These are phyloP conservation scores for Psammodynastes pulverulentus DNA, from an alignment of 2,113 vertebrate genomes.

Conservation along the genomic window DNA sequence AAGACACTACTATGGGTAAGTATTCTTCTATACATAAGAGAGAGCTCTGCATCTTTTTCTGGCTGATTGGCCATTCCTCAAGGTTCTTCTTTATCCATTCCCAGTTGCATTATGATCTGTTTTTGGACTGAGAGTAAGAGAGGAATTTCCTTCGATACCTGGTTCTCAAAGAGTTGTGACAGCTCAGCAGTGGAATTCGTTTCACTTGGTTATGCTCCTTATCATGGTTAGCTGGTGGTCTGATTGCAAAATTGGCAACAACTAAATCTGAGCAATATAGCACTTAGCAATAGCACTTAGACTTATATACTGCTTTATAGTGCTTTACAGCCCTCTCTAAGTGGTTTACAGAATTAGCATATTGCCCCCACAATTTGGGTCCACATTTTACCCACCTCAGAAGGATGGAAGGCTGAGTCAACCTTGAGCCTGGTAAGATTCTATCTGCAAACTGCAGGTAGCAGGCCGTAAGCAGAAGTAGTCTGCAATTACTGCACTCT, in stretches of 20 bases:
- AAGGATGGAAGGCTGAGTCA: too few relatives aligned
- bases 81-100: background rate
- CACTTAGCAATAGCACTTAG: too few relatives aligned
- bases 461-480: too few relatives aligned
- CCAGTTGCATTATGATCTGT: background rate
- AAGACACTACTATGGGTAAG: background rate
- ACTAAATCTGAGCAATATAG: background rate
- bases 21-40: background rate
- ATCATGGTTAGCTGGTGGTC: background rate
- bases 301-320: too few relatives aligned
- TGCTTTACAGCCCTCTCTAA: too few relatives aligned
- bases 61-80: background rate
- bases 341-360: too few relatives aligned
- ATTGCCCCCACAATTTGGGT: too few relatives aligned
- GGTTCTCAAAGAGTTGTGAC: background rate
- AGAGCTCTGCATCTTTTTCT: background rate
- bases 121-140: background rate
- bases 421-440: too few relatives aligned
- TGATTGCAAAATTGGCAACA: background rate
- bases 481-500: too few relatives aligned
- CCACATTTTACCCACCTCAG: too few relatives aligned
- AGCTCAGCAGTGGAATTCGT: background rate
- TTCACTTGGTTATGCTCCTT: background rate
- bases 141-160: background rate
- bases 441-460: too few relatives aligned